Conservation (phyloP, 2,888 invertebrate genomes). For the Leucozona laternaria region DNA sequence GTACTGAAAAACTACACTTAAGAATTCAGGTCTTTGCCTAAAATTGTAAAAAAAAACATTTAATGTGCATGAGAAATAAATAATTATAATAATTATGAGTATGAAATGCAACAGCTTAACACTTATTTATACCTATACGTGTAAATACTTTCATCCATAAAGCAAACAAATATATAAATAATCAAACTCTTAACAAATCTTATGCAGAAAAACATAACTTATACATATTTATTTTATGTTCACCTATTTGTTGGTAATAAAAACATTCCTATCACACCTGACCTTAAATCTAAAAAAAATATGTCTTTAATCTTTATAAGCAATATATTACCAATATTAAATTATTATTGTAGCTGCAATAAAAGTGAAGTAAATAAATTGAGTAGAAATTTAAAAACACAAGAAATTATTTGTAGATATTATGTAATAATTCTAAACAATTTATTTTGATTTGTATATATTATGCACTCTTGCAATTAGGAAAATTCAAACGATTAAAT, state of each 20-base stretch:
- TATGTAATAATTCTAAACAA: constrained; percentile 57
- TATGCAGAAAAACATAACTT: constrained; percentile 4
- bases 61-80: neutral
- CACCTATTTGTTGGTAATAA: constrained; percentile 2
- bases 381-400: constrained; percentile 33
- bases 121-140: neutral
- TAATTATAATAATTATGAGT: neutral
- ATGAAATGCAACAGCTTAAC: neutral
- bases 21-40: neutral
- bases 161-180: neutral
- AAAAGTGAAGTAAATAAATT: constrained; percentile 43
- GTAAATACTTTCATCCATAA: neutral
- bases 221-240: neutral
- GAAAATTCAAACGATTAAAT: constrained; percentile 23
- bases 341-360: constrained; percentile 58
- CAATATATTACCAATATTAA: constrained; percentile 53
- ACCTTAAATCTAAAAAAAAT: constrained; percentile 54
- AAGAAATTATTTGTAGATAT: constrained; percentile 46
- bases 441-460: constrained; percentile 56
- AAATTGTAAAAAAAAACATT: neutral
- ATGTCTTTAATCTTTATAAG: constrained; percentile 68
- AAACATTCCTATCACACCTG: constrained; percentile 66
- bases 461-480: constrained; percentile 73
- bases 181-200: constrained; percentile 11
- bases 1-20: no score